Evolutionary conservation across 2,113 vertebrate species (phyloP).

Genomic region (Sinosuthora webbiana): DNA sequence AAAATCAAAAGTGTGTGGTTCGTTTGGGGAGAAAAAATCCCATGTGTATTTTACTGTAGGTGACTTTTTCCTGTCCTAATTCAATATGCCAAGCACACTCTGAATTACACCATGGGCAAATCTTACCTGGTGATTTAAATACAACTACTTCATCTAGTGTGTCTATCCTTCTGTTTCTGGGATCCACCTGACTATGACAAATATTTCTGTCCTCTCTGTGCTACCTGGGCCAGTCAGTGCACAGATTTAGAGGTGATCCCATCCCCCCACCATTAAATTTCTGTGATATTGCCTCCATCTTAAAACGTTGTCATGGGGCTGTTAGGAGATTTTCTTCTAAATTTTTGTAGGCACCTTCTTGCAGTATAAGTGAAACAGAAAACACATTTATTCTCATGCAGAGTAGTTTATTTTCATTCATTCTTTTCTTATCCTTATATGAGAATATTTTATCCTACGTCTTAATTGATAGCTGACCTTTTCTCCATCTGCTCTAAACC

Average conservation of each 20-base stretch:
- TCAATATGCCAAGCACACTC: background rate
- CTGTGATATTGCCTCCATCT: background rate
- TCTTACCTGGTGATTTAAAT: background rate
- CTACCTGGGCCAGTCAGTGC: background rate
- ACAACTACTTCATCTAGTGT: background rate
- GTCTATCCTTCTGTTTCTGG: background rate
- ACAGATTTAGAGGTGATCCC: background rate
- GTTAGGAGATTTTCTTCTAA: background rate
- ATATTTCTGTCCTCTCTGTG: background rate
- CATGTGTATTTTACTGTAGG: fast-evolving
- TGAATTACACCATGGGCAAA: background rate
- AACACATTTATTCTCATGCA: background rate
- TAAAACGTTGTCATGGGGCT: background rate
- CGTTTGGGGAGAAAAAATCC: background rate
- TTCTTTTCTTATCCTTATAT: background rate
- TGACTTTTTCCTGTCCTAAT: background rate
- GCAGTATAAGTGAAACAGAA: background rate
- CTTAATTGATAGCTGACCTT: constrained; percentile 64
- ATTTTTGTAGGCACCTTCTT: background rate
- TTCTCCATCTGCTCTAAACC: constrained; percentile 43
- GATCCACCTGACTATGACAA: background rate
- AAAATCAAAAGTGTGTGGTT: background rate
- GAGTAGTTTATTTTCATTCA: constrained; percentile 20
- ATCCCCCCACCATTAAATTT: background rate
- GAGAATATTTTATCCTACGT: constrained; percentile 35